Base-by-base conservation (phyloP, 2,797 vertebrate species). In the Acrocephalus scirpaceus region DNA sequence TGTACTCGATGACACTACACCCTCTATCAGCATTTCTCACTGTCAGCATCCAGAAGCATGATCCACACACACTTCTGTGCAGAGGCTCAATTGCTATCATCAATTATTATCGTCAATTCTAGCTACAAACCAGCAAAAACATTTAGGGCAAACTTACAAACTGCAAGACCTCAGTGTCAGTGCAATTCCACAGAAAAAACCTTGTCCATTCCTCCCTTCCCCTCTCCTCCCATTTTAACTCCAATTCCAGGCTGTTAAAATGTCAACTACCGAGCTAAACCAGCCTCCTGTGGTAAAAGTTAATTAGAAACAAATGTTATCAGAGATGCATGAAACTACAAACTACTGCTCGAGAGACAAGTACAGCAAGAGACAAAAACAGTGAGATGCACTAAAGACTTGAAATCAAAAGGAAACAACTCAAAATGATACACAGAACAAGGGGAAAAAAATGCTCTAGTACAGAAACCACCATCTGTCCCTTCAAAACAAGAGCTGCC, bases 321-420 rank as follows among this genome's bases (percentile, higher is more conserved):
- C 65, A 80, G 83, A 88, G 67, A 97, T 92, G 96, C 38, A 94
- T 86, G 95, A 93, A 95, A 92, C 97, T 97, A 97, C 96, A 95
- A 45, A 94, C 86, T 93, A 96, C 75, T 97, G 96, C 92, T 93
- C 86, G 91, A 95, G 87, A 93, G 94, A 98, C 97, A 88, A 62
- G 97, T 97, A 97, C 90, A 84, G 90, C 61, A 98, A 95, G 88
- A 96, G 97, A 98, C 97, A 94, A 88, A 84, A 97, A 97, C 94
- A 94, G 95, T 97, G 97, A 90, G 65, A 98, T 98, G 97, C 5
- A 78, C 95, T 96, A 61, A 34, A 92, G 97, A 98, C 97, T 96
- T 11, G 38, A 95, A 96, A 96, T 94, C 89, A 95, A 97, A 97
- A 92, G 67, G 47, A 77, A 95, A 96, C 88, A 94, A 96, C 95